Conservation (phyloP, 2,888 invertebrate genomes). For the Chymomyza amoena region DNA sequence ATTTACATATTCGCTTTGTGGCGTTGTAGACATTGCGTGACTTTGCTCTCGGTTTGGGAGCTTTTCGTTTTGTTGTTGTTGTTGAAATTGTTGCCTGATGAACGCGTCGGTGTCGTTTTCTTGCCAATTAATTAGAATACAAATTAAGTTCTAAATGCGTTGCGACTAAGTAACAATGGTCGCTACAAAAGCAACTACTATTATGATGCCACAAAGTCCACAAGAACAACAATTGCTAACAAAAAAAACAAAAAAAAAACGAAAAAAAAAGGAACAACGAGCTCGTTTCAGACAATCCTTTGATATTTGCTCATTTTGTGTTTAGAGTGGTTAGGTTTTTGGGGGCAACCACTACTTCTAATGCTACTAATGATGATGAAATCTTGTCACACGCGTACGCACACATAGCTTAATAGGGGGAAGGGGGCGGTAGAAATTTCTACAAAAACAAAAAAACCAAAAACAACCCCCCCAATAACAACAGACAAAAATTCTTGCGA, state of each 20-base stretch:
- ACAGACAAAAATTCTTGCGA: conserved; percentile 44
- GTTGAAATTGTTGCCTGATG: conserved; percentile 19
- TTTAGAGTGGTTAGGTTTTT: too few species aligned
- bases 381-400: conserved; percentile 37
- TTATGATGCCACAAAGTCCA: not conserved
- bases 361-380: conserved; percentile 41
- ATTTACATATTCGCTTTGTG: conserved; percentile 18
- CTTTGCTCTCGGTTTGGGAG: conserved; percentile 25
- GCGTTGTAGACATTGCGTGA: conserved; percentile 28
- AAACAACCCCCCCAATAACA: conserved; percentile 19
- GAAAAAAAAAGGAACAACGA: conserved; percentile 14
- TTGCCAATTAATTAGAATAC: conserved; percentile 67
- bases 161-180: conserved; percentile 59
- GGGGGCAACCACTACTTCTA: too few species aligned
- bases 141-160: conserved; percentile 69
- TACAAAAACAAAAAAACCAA: conserved; percentile 13
- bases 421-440: too few species aligned
- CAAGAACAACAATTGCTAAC: conserved; percentile 21
- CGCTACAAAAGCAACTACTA: conserved; percentile 25
- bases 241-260: conserved; percentile 29
- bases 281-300: conserved; percentile 66
- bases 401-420: not conserved
- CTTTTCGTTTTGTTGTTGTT: conserved; percentile 6
- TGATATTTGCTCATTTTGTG: conserved; percentile 9
- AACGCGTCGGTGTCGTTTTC: conserved; percentile 41